Conservation (phyloP, 2,888 invertebrate genomes). For the Esperia sulphurella region DNA sequence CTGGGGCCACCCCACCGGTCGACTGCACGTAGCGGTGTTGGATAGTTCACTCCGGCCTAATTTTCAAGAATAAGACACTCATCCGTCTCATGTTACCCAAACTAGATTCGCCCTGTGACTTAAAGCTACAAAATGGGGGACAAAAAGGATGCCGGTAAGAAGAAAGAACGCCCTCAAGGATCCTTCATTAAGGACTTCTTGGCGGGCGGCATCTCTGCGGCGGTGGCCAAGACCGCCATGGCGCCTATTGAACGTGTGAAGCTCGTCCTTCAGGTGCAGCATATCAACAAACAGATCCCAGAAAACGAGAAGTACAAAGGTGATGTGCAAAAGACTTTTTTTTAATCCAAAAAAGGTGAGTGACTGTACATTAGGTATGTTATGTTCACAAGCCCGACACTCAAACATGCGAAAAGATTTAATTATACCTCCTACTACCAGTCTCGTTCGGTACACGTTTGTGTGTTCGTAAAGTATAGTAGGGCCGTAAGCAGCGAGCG, state of each 20-base stretch:
- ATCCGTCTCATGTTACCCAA: background rate
- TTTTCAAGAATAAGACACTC: no score
- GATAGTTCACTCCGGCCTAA: no score
- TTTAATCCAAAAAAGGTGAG: no score
- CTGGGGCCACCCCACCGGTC: no score
- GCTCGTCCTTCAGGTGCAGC: conserved; percentile 95
- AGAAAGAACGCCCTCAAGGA: conserved; percentile 49
- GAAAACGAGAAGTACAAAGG: conserved; percentile 94
- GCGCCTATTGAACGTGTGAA: conserved; percentile 98
- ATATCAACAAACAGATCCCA: conserved; percentile 93
- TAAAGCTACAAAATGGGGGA: conserved; percentile 1
- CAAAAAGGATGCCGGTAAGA: conserved; percentile 18
- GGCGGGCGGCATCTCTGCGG: conserved; percentile 95
- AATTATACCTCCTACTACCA: no score
- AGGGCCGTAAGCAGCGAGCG: no score
- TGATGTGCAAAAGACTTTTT: conserved; percentile 9
- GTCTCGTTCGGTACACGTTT: no score
- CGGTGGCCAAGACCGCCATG: conserved; percentile 95
- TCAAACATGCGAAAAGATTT: no score
- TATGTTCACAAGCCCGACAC: no score
- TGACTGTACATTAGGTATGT: no score
- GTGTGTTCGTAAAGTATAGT: no score
- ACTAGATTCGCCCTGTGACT: background rate
- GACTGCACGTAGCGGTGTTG: no score
- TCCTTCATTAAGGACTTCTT: conserved; percentile 94